Conservation (phyloP, 92 coral and sea anemone genomes). For the Phenganax stokvisi region DNA sequence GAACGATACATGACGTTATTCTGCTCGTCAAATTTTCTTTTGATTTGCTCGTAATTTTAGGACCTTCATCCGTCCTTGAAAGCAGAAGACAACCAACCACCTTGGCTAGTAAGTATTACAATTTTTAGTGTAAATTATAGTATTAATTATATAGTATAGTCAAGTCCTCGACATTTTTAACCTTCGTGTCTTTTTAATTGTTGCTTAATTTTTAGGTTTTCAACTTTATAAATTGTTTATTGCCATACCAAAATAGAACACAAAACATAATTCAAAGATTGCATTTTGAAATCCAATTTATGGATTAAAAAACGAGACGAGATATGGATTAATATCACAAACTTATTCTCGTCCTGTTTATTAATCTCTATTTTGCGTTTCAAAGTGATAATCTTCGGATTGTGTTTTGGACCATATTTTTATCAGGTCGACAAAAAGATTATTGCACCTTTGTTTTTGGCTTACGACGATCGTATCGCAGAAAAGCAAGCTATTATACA, state of each 20-base stretch:
- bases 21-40: background rate
- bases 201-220: too few species aligned
- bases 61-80: slow-evolving; percentile 66
- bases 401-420: background rate
- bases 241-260: too few species aligned
- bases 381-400: too few species aligned
- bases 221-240: too few species aligned
- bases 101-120: slow-evolving; percentile 45
- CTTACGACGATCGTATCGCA: slow-evolving; percentile 85
- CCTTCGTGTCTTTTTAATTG: too few species aligned
- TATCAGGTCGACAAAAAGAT: slow-evolving; percentile 75
- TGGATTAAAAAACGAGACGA: background rate
- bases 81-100: slow-evolving; percentile 19
- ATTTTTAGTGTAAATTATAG: too few species aligned
- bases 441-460: slow-evolving; percentile 81
- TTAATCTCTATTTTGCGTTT: too few species aligned
- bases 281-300: too few species aligned
- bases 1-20: background rate
- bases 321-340: background rate
- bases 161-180: too few species aligned
- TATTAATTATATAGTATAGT: too few species aligned
- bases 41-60: slow-evolving; percentile 28
- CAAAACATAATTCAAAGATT: too few species aligned
- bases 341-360: too few species aligned
- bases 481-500: slow-evolving; percentile 76